Conservation (phyloP, 2,888 invertebrate species). For the Danaus chrysippus region DNA sequence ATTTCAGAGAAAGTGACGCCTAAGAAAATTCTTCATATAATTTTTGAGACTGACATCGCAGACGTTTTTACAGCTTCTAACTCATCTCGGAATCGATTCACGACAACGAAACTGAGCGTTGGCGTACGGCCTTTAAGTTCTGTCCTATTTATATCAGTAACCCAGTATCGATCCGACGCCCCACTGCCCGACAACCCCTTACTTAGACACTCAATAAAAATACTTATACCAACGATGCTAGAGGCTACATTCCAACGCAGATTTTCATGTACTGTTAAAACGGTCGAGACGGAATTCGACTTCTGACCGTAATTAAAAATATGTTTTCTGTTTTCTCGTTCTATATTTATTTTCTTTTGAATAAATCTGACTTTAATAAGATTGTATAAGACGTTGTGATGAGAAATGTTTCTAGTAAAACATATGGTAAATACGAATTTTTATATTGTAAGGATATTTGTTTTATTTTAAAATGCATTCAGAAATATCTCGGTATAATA, state of each 20-base stretch:
- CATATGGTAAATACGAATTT: not conserved
- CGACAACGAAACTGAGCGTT: slow-evolving; percentile 63
- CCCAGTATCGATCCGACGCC: slow-evolving; percentile 71
- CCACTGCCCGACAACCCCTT: slow-evolving; percentile 70
- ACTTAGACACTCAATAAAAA: slow-evolving; percentile 47
- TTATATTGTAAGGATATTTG: not conserved
- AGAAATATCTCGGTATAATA: not conserved
- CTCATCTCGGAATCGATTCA: slow-evolving; percentile 55
- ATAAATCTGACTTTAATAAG: slow-evolving; percentile 9
- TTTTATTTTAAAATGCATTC: not conserved
- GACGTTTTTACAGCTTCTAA: slow-evolving; percentile 42
- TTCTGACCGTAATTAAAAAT: slow-evolving; percentile 44
- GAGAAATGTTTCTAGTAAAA: not conserved
- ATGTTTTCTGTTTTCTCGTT: slow-evolving; percentile 22
- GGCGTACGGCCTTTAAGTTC: slow-evolving; percentile 51
- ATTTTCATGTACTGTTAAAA: slow-evolving; percentile 41
- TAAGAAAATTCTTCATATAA: slow-evolving; percentile 25
- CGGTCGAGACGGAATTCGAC: slow-evolving; percentile 48
- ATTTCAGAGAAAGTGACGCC: slow-evolving; percentile 8
- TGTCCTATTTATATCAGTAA: slow-evolving; percentile 74
- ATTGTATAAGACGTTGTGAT: slow-evolving; percentile 2
- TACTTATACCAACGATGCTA: slow-evolving; percentile 43
- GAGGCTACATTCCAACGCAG: slow-evolving; percentile 46
- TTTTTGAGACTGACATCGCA: slow-evolving; percentile 22
- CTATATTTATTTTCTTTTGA: slow-evolving; percentile 13